These are phyloP conservation scores for Astyanax mexicanus DNA, from an alignment of 2,797 vertebrate species.

Conservation along the genomic window DNA sequence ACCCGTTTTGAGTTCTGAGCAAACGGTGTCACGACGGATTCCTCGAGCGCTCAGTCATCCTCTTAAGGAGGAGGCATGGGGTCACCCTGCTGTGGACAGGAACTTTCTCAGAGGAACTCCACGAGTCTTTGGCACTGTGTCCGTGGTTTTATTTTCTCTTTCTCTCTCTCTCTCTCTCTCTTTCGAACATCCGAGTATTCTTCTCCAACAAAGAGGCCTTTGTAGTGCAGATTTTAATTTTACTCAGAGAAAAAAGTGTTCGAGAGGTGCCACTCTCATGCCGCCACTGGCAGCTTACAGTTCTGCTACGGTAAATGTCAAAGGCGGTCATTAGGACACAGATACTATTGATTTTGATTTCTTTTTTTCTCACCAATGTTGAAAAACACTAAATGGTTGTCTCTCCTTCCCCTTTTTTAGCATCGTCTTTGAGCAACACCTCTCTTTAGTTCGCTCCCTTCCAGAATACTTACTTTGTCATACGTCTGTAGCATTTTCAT, in stretches of 20 bases:
- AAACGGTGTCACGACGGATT: slow-evolving; percentile 61
- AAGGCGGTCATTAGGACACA: slow-evolving; percentile 67
- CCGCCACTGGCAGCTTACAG: slow-evolving; percentile 57
- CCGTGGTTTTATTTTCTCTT: slow-evolving; percentile 53
- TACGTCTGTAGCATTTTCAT: slow-evolving; percentile 72
- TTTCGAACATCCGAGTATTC: slow-evolving; percentile 64
- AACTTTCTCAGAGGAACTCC: slow-evolving; percentile 54
- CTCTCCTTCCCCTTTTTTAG: slow-evolving; percentile 53
- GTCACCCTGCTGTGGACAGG: slow-evolving; percentile 64
- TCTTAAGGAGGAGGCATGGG: slow-evolving; percentile 49
- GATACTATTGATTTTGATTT: slow-evolving; percentile 8
- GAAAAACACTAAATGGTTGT: slow-evolving; percentile 59
- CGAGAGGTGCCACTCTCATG: slow-evolving; percentile 50
- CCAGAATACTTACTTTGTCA: slow-evolving; percentile 48
- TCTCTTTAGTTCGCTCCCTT: slow-evolving; percentile 14
- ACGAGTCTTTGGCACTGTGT: slow-evolving; percentile 59
- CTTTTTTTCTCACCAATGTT: slow-evolving; percentile 69
- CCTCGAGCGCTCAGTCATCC: slow-evolving; percentile 59
- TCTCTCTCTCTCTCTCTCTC: slow-evolving; percentile 13
- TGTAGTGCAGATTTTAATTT: slow-evolving; percentile 66
- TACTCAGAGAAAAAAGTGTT: slow-evolving; percentile 57
- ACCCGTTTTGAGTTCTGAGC: slow-evolving; percentile 60
- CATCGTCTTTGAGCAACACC: slow-evolving; percentile 65
- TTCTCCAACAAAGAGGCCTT: slow-evolving; percentile 80
- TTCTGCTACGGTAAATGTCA: slow-evolving; percentile 67